phyloP scores from a whole-genome alignment of 2,888 invertebrate species.

The Oscheius sp. region DNA sequence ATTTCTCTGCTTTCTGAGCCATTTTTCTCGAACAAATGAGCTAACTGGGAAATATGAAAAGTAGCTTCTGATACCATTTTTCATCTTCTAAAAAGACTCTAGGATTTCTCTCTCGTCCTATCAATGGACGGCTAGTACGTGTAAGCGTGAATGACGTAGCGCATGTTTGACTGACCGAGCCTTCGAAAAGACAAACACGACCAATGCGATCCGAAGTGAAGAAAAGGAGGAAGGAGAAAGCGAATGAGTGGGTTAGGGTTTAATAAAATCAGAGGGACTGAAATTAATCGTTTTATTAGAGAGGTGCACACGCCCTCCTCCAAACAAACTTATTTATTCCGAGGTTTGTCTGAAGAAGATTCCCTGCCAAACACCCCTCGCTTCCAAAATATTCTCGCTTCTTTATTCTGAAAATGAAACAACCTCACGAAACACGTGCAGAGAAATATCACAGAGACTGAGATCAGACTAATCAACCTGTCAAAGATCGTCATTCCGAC shows the following conservation, averaged over 20 bases:
- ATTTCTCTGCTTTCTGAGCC: too few relatives aligned
- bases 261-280: neutral
- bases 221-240: neutral
- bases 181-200: conserved; percentile 24
- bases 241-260: too few relatives aligned
- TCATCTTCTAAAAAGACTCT: too few relatives aligned
- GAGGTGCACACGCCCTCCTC: neutral
- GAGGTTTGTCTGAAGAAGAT: too few relatives aligned
- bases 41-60: too few relatives aligned
- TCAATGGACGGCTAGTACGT: too few relatives aligned
- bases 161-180: conserved; percentile 18
- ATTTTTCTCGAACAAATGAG: too few relatives aligned
- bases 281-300: neutral
- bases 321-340: neutral
- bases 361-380: too few relatives aligned
- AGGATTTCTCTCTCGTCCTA: too few relatives aligned
- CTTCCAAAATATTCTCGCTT: neutral
- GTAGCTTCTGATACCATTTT: too few relatives aligned
- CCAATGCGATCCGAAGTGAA: neutral
- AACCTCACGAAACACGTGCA: too few relatives aligned
- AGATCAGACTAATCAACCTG: neutral
- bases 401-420: too few relatives aligned
- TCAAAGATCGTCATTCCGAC: conserved; percentile 37
- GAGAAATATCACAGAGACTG: conserved; percentile 4
- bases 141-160: conserved; percentile 19